Conservation (phyloP, 2,113 vertebrate genomes). For the Campylomormyrus tamandua region DNA sequence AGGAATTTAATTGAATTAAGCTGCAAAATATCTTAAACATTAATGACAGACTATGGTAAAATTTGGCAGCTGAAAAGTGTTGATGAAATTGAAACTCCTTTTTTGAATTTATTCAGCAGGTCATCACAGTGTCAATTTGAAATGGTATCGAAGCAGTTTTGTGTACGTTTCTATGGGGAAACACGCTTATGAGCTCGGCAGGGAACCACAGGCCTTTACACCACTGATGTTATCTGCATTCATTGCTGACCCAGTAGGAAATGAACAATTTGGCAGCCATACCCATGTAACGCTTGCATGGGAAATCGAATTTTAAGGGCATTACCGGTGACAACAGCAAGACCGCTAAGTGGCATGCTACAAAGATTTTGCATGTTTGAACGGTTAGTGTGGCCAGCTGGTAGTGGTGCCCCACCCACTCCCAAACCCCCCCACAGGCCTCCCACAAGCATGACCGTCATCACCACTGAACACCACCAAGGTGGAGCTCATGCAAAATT, state of each 20-base stretch:
- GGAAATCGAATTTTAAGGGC: conserved; percentile 9
- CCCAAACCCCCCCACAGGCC: conserved; percentile 11
- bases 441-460: conserved; percentile 16
- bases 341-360: neutral
- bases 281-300: neutral
- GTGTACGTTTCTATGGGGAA: neutral
- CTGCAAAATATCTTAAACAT: neutral
- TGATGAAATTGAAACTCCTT: neutral
- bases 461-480: conserved; percentile 11
- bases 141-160: too few species aligned
- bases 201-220: neutral
- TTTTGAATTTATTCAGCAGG: neutral
- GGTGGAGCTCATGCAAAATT: conserved; percentile 27
- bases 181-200: neutral
- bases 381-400: conserved; percentile 4
- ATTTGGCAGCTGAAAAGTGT: neutral
- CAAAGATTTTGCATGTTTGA: neutral
- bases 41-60: neutral
- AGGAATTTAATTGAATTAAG: neutral
- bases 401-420: neutral
- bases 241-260: conserved; percentile 1
- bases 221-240: neutral
- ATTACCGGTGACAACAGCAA: neutral
- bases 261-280: conserved; percentile 3
- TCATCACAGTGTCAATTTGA: neutral